Base-by-base conservation (phyloP, 2,888 invertebrate species). In the Drosophila paracracens region DNA sequence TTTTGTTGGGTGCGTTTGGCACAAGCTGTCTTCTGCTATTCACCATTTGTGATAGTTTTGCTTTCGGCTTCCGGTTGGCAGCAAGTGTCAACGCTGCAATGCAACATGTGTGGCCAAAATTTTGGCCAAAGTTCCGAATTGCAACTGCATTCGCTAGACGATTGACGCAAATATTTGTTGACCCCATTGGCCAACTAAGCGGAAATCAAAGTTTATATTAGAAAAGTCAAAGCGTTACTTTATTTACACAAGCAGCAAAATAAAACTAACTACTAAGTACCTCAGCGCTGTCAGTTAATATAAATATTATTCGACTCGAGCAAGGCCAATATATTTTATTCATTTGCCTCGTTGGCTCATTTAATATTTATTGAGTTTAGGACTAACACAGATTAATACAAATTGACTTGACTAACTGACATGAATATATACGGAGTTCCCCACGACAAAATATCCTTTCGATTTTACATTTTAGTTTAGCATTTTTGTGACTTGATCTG, bases 11-110 rank as follows among this genome's bases (percentile, higher is more conserved):
- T 83, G 76, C 68, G 74, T 68, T 70, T 11, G 6, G 25, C 53
- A 35, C 35, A 25, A 25, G 38, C 35, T 35, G 58, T 74, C 87
- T 83, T 81, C 68, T 50, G 70, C 38, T 63, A 71, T 86, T 83
- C 75, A 53, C 63, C 64, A 75, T 78, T 86, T 89, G 75, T 79
- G 79, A 87, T 70, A 56, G 66, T 54, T 61, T 59, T 35, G 27
- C 53, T 71, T 54, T 48, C 38, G 54, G 53, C 50, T 74, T 73
- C 35, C 76, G 72, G 68, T 71, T 54, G 69, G 61, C 52, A 56
- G 29, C 21, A 13, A 18, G 70, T 64, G 40, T 31, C 43, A 29
- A 21, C 4, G 50, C 46, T 48, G 59, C 62, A 50, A 58, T 79
- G 79, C 81, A 70, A 65, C 81, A 81, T 81, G 79, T 80, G 82